Percentiles rank a stretch among this genome's conserved stretches.
These are phyloP conservation scores for Andrena trimmerana DNA, from an alignment of 2,888 invertebrate genomes.

Conservation along the genomic window DNA sequence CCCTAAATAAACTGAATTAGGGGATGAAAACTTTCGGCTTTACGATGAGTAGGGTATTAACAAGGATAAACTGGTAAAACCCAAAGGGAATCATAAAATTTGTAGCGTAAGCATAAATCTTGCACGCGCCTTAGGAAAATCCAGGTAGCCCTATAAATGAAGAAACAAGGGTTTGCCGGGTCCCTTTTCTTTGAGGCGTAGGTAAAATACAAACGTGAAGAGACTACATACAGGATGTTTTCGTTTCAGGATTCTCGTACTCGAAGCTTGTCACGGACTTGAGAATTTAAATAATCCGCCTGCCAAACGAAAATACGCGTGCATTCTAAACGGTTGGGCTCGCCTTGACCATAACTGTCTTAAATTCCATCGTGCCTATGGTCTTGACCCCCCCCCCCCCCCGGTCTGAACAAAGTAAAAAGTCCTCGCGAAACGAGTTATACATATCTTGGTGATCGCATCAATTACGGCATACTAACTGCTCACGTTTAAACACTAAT, in stretches of 20 bases:
- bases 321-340: neutral
- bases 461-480: constrained; percentile 20
- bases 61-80: constrained; percentile 6
- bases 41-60: neutral
- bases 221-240: neutral
- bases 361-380: constrained; percentile 27
- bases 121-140: neutral
- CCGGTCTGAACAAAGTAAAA: constrained; percentile 30
- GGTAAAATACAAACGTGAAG: neutral
- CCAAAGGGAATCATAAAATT: constrained; percentile 15
- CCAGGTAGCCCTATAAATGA: neutral
- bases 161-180: neutral
- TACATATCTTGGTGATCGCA: constrained; percentile 43
- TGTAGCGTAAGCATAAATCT: neutral
- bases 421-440: constrained; percentile 24
- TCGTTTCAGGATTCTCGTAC: neutral
- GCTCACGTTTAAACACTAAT: constrained; percentile 8
- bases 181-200: neutral
- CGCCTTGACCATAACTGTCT: constrained; percentile 17
- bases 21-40: neutral
- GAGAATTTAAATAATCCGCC: neutral
- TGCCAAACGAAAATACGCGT: neutral
- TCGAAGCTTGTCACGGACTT: neutral
- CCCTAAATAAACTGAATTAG: neutral
- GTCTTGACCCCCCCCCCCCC: constrained; percentile 34